Base-by-base conservation (phyloP, 2,113 vertebrate genomes). In the Coregonus clupeaformis region DNA sequence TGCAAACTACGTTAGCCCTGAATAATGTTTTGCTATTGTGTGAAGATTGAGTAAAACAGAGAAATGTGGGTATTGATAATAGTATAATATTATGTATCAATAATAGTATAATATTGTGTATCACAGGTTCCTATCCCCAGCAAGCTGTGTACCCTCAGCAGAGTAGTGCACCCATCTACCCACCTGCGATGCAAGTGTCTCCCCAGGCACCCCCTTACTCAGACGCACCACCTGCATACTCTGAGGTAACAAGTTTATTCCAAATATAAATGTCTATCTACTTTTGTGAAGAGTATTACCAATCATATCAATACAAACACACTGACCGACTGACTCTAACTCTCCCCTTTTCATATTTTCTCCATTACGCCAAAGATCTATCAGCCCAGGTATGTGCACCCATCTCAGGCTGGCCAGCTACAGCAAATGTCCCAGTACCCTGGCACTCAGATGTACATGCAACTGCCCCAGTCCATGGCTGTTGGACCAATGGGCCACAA, bases 231-330 rank as follows among this genome's bases (percentile, higher is more conserved):
- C 96, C 97, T 65, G 95, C 96, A 36, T 98, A 97, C 80, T 97
- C 96, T 79, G 96, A 98, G 95, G 96, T 97, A 92, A 85, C 18
- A n/a, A n/a, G n/a, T n/a, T n/a, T n/a, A n/a, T n/a, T n/a, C n/a
- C n/a, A n/a, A n/a, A n/a, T n/a, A n/a, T n/a, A n/a, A n/a, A n/a
- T n/a, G n/a, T n/a, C n/a, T n/a, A 14, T 14, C 20, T 13, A 6
- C 13, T 59, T 30, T 29, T 12, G 4, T 5, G 6, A 30, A 62
- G 0, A 24, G 4, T 59, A 25, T 36, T 20, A 6, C 16, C 25
- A 55, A 64, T 14, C 3, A 63, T 30, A 25, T 24, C 7, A 55
- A 66, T 25, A 55, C 7, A 25, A 36, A n/a, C 13, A 22, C 16
- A 13, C 22, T 22, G 57, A 7, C 59, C 12, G n/a, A 22, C 57